Percentiles rank a stretch among this genome's conserved stretches.
Conservation (phyloP, 1,140 invertebrate genomes). For the Drosophila quadrilineata region DNA sequence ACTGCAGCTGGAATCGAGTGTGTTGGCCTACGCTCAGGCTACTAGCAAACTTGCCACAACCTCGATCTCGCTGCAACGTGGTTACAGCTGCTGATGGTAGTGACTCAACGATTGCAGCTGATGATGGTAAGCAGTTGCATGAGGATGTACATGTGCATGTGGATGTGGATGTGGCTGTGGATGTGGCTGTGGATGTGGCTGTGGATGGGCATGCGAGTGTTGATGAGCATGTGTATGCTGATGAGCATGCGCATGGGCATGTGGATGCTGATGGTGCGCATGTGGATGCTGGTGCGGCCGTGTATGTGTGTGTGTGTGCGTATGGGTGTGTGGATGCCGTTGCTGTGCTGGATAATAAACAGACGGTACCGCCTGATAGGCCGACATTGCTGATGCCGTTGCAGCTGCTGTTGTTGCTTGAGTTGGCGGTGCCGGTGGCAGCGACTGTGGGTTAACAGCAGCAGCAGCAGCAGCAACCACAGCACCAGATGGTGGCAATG, state of each 20-base stretch:
- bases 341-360: too few relatives aligned
- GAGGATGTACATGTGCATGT: slow-evolving; percentile 23
- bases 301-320: too few relatives aligned
- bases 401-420: background rate
- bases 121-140: slow-evolving; percentile 22
- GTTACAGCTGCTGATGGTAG: slow-evolving; percentile 79
- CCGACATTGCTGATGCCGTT: slow-evolving; percentile 1
- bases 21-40: too few relatives aligned
- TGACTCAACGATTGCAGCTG: slow-evolving; percentile 65
- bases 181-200: slow-evolving; percentile 39
- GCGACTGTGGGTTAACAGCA: slow-evolving; percentile 1
- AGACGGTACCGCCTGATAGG: slow-evolving; percentile 9
- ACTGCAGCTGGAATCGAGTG: slow-evolving; percentile 27
- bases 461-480: background rate
- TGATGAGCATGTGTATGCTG: slow-evolving; percentile 2
- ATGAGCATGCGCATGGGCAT: slow-evolving; percentile 16
- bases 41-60: too few relatives aligned
- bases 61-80: slow-evolving; percentile 64
- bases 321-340: too few relatives aligned
- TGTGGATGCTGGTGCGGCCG: slow-evolving; percentile 17
- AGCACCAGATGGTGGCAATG: background rate
- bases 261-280: slow-evolving; percentile 5
- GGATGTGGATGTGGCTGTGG: slow-evolving; percentile 9
- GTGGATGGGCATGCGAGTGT: slow-evolving; percentile 1
- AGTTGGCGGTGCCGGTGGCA: background rate